A percentile compares a stretch with the other conserved stretches of the same genome.
Evolutionary conservation across 1,140 invertebrate genomes (phyloP).

Genomic region (Macrocentrus cingulum): DNA sequence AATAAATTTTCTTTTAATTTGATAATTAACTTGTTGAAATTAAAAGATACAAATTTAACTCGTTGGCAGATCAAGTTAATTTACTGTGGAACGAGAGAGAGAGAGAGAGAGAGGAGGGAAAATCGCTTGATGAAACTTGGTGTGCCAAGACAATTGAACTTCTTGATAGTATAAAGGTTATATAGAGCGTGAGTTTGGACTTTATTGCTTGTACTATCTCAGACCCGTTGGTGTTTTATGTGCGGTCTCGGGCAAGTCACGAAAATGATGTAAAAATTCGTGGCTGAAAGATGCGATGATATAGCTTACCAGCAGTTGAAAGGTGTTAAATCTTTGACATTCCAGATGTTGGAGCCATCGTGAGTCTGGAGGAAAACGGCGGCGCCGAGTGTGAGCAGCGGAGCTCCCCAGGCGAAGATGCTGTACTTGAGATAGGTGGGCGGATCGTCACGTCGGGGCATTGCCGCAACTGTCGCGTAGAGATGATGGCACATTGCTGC

Average conservation of each 20-base stretch:
- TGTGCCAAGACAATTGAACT: slow-evolving; percentile 3
- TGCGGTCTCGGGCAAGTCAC: not conserved
- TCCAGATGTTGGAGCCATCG: slow-evolving; percentile 47
- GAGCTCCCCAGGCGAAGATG: slow-evolving; percentile 58
- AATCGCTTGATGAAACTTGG: too few species aligned
- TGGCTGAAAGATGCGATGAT: not conserved
- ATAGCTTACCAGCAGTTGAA: slow-evolving; percentile 57
- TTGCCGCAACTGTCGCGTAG: slow-evolving; percentile 54
- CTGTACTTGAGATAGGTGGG: slow-evolving; percentile 58
- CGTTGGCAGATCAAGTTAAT: not conserved
- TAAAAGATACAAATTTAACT: too few species aligned
- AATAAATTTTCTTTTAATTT: too few species aligned
- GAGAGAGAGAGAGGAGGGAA: not conserved
- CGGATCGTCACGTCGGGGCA: slow-evolving; percentile 51
- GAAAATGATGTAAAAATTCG: slow-evolving; percentile 1
- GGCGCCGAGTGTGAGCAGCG: slow-evolving; percentile 47
- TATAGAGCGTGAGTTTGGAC: slow-evolving; percentile 17
- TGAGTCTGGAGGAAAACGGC: slow-evolving; percentile 47
- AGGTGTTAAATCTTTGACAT: slow-evolving; percentile 48
- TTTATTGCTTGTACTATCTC: slow-evolving; percentile 16
- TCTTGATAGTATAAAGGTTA: slow-evolving; percentile 9
- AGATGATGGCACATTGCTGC: slow-evolving; percentile 66
- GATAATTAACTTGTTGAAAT: too few species aligned
- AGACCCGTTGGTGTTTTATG: slow-evolving; percentile 1
- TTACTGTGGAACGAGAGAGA: not conserved